Base-by-base conservation (phyloP, 2,888 invertebrate genomes). In the Corythucha ciliata region DNA sequence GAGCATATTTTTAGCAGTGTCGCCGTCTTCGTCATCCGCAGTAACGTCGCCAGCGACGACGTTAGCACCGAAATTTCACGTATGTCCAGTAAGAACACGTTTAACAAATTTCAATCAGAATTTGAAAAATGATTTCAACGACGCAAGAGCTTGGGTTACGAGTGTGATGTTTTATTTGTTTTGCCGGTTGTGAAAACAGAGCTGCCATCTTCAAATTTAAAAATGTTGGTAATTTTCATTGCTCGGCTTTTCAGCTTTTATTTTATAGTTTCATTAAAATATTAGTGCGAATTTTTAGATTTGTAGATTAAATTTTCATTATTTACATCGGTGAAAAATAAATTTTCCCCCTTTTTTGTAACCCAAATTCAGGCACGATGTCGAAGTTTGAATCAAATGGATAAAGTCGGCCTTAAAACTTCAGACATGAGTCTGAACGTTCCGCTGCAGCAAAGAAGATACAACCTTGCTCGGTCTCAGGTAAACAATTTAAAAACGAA, bases 1-100 rank as follows among this genome's bases (percentile, higher is more conserved):
- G 81, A 74, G 80, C 68, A 81, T 81, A 63, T 81, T 81, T 65
- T 70, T 81, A 61, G 80, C 81, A 54, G 81, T 81, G 12, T 81
- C 81, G 52, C 81, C 81, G 45, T 81, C 81, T 44, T 73, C 72
- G 63, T 74, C 74, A 58, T 72, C 33, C 14, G 16, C 16, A 33
- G 5, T 33, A 33, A 14, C 14, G 14, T 14, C 18, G 18, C 8
- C 8, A 29, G 29, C 8, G n/a, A 29, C n/a, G n/a, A n/a, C n/a
- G n/a, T n/a, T n/a, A n/a, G n/a, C n/a, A n/a, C n/a, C n/a, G n/a
- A 37, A 40, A 25, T 39, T 48, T 39, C 48, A 48, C 22, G 48
- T 48, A 39, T 2, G 48, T 36, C 18, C 26, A 12, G 4, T 6
- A 24, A 10, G 8, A n/a, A 36, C 36, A 14, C 8, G 36, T 36